Evolutionary conservation across 2,113 vertebrate species (phyloP).

Genomic region (Pholis gunnellus): DNA sequence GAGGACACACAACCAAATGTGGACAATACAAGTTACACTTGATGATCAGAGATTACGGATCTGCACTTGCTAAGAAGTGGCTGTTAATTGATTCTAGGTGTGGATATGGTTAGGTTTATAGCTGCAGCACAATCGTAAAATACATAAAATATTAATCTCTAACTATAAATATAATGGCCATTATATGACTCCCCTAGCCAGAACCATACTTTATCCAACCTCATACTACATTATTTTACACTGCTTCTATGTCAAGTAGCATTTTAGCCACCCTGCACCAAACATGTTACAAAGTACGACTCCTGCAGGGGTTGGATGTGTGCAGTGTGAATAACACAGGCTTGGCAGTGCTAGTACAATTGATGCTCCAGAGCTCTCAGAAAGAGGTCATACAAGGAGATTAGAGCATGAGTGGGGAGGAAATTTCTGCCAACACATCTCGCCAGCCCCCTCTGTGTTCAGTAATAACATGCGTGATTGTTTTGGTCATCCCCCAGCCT

Average conservation of each 20-base stretch:
- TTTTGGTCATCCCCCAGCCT: conserved; percentile 47
- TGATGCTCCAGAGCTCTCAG: conserved; percentile 16
- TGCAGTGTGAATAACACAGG: conserved; percentile 24
- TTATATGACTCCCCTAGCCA: not conserved
- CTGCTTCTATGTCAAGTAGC: not conserved
- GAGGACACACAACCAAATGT: not conserved
- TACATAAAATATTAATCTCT: conserved; percentile 23
- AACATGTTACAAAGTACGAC: conserved; percentile 5
- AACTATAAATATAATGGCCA: not conserved
- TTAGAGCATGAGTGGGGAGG: conserved; percentile 45
- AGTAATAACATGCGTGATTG: conserved; percentile 54
- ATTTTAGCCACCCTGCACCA: conserved; percentile 29
- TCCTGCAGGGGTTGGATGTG: conserved; percentile 12
- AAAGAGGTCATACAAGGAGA: conserved; percentile 69
- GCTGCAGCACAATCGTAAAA: conserved; percentile 27
- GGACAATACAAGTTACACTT: not conserved
- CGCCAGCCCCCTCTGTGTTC: conserved; percentile 1
- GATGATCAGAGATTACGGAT: not conserved
- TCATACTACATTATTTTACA: not conserved
- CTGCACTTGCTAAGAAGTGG: not conserved
- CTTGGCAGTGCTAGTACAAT: not conserved
- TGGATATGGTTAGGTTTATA: conserved; percentile 3
- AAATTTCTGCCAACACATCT: conserved; percentile 38
- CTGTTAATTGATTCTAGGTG: conserved; percentile 1
- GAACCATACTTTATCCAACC: conserved; percentile 5